phyloP scores from a whole-genome alignment of 2,888 invertebrate species.

The Brachyptera putata region DNA sequence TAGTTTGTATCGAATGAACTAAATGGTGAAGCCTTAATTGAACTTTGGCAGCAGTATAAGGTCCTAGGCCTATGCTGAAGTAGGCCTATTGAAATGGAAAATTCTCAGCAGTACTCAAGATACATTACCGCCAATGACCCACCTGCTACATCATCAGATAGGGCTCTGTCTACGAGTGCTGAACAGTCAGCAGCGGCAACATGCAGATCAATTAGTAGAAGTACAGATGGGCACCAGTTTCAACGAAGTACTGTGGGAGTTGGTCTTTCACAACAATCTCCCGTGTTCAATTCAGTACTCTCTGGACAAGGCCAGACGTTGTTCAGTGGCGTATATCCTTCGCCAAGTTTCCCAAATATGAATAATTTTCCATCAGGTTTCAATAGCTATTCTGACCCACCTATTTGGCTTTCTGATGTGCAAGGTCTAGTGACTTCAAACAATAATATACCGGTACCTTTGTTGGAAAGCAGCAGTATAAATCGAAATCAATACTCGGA shows the following conservation, averaged over 20 bases:
- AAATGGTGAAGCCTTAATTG: too few relatives aligned
- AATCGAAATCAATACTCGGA: constrained; percentile 19
- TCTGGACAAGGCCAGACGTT: constrained; percentile 26
- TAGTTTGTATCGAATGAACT: too few relatives aligned
- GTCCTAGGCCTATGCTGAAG: too few relatives aligned
- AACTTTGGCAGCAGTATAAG: too few relatives aligned
- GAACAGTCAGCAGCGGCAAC: neutral
- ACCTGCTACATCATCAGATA: constrained; percentile 10
- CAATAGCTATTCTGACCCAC: constrained; percentile 27
- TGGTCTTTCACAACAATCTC: constrained; percentile 27
- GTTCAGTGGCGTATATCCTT: constrained; percentile 29
- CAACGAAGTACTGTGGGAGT: constrained; percentile 11
- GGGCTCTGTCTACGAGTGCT: neutral
- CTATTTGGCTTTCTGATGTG: constrained; percentile 30
- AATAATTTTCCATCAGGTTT: constrained; percentile 26
- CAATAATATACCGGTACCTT: neutral
- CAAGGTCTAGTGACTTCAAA: constrained; percentile 19
- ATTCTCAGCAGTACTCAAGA: constrained; percentile 10
- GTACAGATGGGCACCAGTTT: neutral
- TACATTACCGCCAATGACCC: constrained; percentile 11
- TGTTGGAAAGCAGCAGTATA: constrained; percentile 22
- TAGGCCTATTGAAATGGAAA: too few relatives aligned
- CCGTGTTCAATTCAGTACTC: constrained; percentile 27
- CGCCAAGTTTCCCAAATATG: constrained; percentile 25
- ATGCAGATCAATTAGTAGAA: constrained; percentile 3